Base-by-base conservation (phyloP, 2,113 vertebrate genomes). In the Sander vitreus region DNA sequence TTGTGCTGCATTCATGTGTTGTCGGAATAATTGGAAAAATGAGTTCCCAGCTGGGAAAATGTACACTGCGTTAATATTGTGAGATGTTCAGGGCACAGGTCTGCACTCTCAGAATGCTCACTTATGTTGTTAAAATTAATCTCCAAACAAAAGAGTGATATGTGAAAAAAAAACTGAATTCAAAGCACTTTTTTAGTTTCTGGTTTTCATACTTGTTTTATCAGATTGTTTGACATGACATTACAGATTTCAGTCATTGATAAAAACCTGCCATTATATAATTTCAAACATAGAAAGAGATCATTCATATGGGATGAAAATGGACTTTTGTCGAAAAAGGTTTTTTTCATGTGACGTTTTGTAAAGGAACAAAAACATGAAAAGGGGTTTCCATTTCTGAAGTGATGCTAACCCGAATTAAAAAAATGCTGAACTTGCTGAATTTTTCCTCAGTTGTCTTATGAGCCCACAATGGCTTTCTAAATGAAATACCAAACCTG, bases 401-500 rank as follows among this genome's bases (percentile, higher is more conserved):
- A 13, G 5, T 13, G 27, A 50, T 15, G 5, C 30, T 57, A 25
- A 33, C 4, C 18, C 1, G 2, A 53, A 70, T 30, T 27, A 4
- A 13, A 50, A n/a, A 33, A 51, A 13, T 14, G 39, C 39, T 4
- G 4, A 14, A 68, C 39, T 36, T 54, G 33, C 55, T 86, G 14
- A 54, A 59, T 76, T 30, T 36, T 13, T 6, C 55, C 57, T 66
- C 4, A 2, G 6, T 39, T 75, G 16, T 50, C 48, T 55, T 27
- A 47, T n/a, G 27, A 83, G 43, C 27, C 48, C 15, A 60, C 73
- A 33, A 3, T 64, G 66, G 64, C 65, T 85, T 64, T 72, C 74
- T 30, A 62, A 93, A 88, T 83, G 43, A 91, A 92, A 93, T 89
- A 90, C 81, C 85, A 83, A 85, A 85, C 76, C 86, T 78, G 85